phyloP scores from a whole-genome alignment of 2,797 vertebrate species.

The Cynodonichthys magdalenae region DNA sequence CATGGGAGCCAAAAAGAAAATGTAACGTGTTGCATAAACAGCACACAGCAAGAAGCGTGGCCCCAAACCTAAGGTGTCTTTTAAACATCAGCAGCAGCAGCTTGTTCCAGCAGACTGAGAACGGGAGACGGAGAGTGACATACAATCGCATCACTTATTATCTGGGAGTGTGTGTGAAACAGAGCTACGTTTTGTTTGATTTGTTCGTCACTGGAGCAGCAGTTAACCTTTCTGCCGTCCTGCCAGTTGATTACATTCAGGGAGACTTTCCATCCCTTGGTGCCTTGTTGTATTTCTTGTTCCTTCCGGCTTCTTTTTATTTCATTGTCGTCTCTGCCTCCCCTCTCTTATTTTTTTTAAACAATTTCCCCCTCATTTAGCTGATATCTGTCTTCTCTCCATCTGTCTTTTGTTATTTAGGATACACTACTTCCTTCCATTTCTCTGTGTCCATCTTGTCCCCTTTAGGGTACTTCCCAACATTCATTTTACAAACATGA shows the following conservation, averaged over 20 bases:
- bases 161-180: neutral
- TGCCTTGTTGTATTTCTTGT: slow-evolving; percentile 3
- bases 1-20: neutral
- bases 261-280: slow-evolving; percentile 48
- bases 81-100: neutral
- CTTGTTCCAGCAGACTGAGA: slow-evolving; percentile 3
- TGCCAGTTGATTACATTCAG: slow-evolving; percentile 61
- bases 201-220: slow-evolving; percentile 55
- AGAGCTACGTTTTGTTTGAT: slow-evolving; percentile 33
- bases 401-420: slow-evolving; percentile 13
- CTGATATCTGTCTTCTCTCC: neutral
- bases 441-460: neutral
- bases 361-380: neutral
- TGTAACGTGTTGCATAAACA: neutral
- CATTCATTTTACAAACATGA: slow-evolving; percentile 51
- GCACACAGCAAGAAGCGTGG: neutral
- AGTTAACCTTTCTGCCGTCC: slow-evolving; percentile 49
- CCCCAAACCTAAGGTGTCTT: neutral
- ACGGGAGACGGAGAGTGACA: slow-evolving; percentile 5
- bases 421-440: neutral
- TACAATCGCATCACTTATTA: slow-evolving; percentile 21
- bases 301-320: slow-evolving; percentile 22
- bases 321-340: neutral
- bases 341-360: neutral
- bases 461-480: slow-evolving; percentile 18